These are phyloP conservation scores for Zenarchopterus dispar DNA, from an alignment of 2,797 vertebrate genomes.

Conservation along the genomic window DNA sequence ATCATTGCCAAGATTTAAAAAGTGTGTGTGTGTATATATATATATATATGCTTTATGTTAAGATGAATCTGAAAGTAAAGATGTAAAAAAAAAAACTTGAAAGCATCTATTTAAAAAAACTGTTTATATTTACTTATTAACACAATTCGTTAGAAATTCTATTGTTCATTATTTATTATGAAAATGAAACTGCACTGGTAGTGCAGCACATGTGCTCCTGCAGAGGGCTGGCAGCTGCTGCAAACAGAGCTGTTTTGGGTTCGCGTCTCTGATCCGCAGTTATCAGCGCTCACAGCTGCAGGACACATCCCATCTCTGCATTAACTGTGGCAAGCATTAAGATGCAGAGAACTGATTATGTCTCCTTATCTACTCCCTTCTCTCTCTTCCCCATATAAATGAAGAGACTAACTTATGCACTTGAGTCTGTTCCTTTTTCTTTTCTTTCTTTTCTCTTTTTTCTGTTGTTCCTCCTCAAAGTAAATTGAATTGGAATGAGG, in stretches of 20 bases:
- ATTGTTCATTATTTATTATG: background rate
- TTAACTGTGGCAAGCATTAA: conserved; percentile 67
- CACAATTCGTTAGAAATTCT: background rate
- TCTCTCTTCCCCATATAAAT: conserved; percentile 56
- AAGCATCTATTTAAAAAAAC: too few relatives aligned
- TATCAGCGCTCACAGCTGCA: conserved; percentile 39
- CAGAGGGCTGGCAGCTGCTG: conserved; percentile 5
- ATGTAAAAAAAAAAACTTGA: too few relatives aligned
- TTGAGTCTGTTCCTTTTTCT: conserved; percentile 29
- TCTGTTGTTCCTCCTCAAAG: conserved; percentile 63
- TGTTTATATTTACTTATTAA: too few relatives aligned
- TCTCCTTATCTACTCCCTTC: conserved; percentile 60
- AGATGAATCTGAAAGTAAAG: too few relatives aligned
- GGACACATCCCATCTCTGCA: conserved; percentile 61
- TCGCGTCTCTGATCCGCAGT: conserved; percentile 13
- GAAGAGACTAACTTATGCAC: conserved; percentile 72
- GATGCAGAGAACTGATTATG: conserved; percentile 58
- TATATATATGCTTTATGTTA: too few relatives aligned
- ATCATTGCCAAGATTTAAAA: background rate
- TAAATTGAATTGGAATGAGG: conserved; percentile 79
- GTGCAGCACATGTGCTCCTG: background rate
- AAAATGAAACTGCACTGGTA: conserved; percentile 1
- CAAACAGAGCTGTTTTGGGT: background rate
- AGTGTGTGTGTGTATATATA: too few relatives aligned
- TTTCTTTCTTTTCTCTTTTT: background rate